Evolutionary conservation across 23 tunicate species (phyloP).

Genomic region (Trididemnum miniatum): DNA sequence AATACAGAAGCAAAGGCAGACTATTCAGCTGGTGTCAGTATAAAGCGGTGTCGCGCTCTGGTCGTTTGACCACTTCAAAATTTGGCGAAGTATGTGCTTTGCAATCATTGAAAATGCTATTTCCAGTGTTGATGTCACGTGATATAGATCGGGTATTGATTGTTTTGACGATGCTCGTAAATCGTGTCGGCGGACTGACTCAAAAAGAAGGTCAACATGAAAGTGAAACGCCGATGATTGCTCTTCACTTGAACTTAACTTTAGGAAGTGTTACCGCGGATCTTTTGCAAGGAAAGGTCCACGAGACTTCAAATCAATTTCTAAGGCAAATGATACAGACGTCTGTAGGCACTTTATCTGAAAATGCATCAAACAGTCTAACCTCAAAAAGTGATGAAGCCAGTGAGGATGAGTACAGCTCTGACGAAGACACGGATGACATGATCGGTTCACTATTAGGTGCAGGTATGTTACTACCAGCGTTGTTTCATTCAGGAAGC

Average conservation of each 20-base stretch:
- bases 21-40: conserved; percentile 85
- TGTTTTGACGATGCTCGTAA: conserved; percentile 4
- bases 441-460: conserved; percentile 7
- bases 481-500: neutral
- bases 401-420: conserved; percentile 4
- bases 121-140: conserved; percentile 11
- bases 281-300: neutral
- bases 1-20: conserved; percentile 46
- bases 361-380: neutral
- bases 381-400: neutral
- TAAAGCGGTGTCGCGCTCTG: conserved; percentile 59
- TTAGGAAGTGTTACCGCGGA: conserved; percentile 35
- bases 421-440: conserved; percentile 30
- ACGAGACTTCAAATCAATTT: neutral
- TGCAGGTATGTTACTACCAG: neutral
- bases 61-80: conserved; percentile 62
- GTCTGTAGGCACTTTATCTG: neutral
- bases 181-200: neutral
- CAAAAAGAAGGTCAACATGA: neutral
- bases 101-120: conserved; percentile 28
- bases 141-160: conserved; percentile 14
- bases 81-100: conserved; percentile 75
- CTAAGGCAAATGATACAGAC: neutral
- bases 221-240: neutral
- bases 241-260: conserved; percentile 25